Evolutionary conservation across 2,113 vertebrate genomes (phyloP), one percentile per base, ranked within the genome.

Genomic region (Mormyrus lacerda): DNA sequence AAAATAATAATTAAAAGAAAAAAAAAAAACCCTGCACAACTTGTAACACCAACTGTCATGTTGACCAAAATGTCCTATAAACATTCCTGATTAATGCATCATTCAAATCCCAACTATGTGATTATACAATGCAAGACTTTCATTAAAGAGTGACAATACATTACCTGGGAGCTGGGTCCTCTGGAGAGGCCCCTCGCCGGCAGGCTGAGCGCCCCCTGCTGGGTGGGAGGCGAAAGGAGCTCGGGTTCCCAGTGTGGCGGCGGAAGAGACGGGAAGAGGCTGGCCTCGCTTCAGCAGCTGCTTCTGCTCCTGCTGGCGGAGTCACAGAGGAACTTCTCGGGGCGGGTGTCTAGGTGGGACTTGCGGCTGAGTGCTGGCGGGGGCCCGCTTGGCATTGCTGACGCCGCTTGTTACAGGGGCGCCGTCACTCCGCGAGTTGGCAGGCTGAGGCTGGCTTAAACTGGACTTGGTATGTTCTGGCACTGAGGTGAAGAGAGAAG

Each of bases 361-460:
- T 93, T 95, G 95, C 87, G 91, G 92, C 94, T 95, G 96, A 95
- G 93, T 96, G 96, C 93, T 96, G 97, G 97, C 95, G 96, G 95
- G 91, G 96, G 96, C 97, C 96, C 96, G 95, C 96, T 97, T 97
- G 97, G 97, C 98, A 99, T 99, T 94, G 97, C 98, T 98, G 95
- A 96, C 92, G 96, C 96, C 95, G 96, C 96, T 96, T 96, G 95
- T 95, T 95, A 93, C 94, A 94, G 96, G 94, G 94, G 96, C 95
- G 95, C 95, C 95, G 95, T 96, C 95, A 94, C 85, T 94, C 93
- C 93, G 95, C 93, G 93, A 92, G 94, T 94, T 94, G 94, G 95
- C 94, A 92, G 97, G 96, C 94, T 95, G 96, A 93, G 96, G 96
- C 96, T 96, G 97, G 97, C 97, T 97, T 93, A 95, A 95, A 93